phyloP scores from a whole-genome alignment of 2,797 vertebrate genomes.

The Austrolebias charrua region DNA sequence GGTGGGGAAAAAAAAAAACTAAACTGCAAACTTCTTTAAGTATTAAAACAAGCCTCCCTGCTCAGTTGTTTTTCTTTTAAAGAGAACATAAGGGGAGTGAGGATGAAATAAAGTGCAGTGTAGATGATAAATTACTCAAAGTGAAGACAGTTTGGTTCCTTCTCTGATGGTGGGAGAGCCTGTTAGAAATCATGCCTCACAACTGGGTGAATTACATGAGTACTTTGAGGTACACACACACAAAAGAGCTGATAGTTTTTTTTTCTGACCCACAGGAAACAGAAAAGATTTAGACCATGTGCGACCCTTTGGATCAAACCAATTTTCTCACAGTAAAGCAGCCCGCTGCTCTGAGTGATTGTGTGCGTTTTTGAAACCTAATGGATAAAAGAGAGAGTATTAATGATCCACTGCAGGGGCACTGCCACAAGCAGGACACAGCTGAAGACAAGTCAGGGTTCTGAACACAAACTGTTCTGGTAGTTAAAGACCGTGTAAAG shows the following conservation, averaged over 20 bases:
- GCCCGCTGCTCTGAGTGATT: constrained; percentile 19
- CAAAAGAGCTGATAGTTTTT: constrained; percentile 35
- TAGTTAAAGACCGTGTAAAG: too few relatives aligned
- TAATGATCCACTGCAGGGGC: constrained; percentile 27
- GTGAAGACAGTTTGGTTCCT: constrained; percentile 7
- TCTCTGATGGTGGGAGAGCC: constrained; percentile 17
- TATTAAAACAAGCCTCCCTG: neutral
- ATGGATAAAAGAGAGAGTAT: constrained; percentile 10
- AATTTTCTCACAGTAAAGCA: constrained; percentile 64
- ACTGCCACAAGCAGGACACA: constrained; percentile 8
- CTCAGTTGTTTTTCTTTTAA: constrained; percentile 10
- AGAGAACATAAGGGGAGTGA: constrained; percentile 32
- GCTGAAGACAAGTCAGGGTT: constrained; percentile 6
- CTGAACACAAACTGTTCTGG: neutral
- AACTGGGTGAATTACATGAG: constrained; percentile 11
- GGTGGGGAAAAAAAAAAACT: too few relatives aligned
- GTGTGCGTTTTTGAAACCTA: constrained; percentile 10
- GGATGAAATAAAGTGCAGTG: constrained; percentile 31
- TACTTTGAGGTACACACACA: constrained; percentile 12
- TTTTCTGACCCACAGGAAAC: constrained; percentile 43
- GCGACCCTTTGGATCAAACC: constrained; percentile 67
- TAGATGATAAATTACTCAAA: too few relatives aligned
- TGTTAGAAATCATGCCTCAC: constrained; percentile 22
- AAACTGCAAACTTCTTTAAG: neutral
- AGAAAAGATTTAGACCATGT: constrained; percentile 42